Base-by-base conservation (phyloP, 2,797 vertebrate genomes). In the Vespertilio murinus region DNA sequence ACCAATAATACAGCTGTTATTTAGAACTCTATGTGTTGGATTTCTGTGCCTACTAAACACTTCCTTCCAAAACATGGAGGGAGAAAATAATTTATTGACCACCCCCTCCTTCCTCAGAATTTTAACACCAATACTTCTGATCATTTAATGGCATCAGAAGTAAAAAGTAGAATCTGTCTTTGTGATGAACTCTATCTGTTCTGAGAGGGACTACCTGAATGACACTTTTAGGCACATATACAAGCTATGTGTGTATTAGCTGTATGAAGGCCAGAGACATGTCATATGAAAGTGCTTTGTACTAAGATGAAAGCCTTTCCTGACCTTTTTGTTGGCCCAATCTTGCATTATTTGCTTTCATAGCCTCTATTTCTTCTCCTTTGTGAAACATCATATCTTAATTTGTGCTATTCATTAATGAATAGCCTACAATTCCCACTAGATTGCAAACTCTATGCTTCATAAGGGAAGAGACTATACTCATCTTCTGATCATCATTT, bases 351-450 rank as follows among this genome's bases (percentile, higher is more conserved):
- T 59, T 90, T 90, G 25, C 45, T 74, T 54, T 49, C 42, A 40
- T 16, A 18, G 20, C 13, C 65, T 38, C 52, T 28, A 28, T 9
- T 52, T 5, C 20, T 92, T 77, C 25, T 69, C 45, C 30, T 80
- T 64, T 67, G 45, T 77, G 81, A 38, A 16, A 56, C 16, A 80
- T 45, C 10, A 11, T 33, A 35, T 78, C 65, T 91, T 70, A 80
- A 90, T 80, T 67, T 95, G 54, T 92, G 67, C 5, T 9, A 83
- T 71, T 94, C 56, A 88, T 70, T 91, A 83, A 40, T 74, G 9
- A 84, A 92, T 38, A 77, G 8, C 1, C 79, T 79, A 71, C 3
- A 80, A 83, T 67, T 59, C 25, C 40, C 45, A 38, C 18, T 77
- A 45, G 6, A 40, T 49, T 49, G 3, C 73, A 94, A 85, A 33